A percentile compares a stretch with the other conserved stretches of the same genome.
These are phyloP conservation scores for Cossypha heuglini DNA, from an alignment of 2,797 vertebrate genomes.

Conservation along the genomic window DNA sequence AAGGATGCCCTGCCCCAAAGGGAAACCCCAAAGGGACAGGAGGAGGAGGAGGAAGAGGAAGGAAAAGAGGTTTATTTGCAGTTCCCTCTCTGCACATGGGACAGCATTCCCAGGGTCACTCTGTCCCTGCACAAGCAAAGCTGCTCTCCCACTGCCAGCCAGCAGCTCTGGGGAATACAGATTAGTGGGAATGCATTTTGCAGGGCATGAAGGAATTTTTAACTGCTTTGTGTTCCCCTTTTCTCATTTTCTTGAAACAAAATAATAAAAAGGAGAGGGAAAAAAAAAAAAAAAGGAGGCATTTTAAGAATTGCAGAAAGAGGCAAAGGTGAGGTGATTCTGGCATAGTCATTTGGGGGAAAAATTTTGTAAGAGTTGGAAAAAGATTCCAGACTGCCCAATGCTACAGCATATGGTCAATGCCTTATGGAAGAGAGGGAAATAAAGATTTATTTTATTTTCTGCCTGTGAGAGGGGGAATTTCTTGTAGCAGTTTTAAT, in stretches of 20 bases:
- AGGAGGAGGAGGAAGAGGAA: neutral
- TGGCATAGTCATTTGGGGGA: too few species aligned
- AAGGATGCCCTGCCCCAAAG: neutral
- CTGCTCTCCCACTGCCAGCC: conserved; percentile 16
- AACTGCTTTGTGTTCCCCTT: neutral
- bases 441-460: neutral
- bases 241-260: neutral
- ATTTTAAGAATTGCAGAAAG: neutral
- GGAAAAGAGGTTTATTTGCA: neutral
- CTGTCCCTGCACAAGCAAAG: neutral
- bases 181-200: neutral
- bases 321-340: neutral
- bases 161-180: neutral
- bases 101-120: neutral
- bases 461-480: neutral
- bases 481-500: neutral
- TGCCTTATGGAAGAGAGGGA: neutral
- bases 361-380: neutral
- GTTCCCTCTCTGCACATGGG: neutral
- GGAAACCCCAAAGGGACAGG: neutral
- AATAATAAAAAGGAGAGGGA: neutral
- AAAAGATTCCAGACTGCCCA: neutral
- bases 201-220: neutral
- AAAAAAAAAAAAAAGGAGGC: accelerated
- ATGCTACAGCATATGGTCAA: neutral